Percentiles rank a stretch among this genome's conserved stretches.
Evolutionary conservation across 2,888 invertebrate species (phyloP).

Genomic region (Tetrapedia diversipes): DNA sequence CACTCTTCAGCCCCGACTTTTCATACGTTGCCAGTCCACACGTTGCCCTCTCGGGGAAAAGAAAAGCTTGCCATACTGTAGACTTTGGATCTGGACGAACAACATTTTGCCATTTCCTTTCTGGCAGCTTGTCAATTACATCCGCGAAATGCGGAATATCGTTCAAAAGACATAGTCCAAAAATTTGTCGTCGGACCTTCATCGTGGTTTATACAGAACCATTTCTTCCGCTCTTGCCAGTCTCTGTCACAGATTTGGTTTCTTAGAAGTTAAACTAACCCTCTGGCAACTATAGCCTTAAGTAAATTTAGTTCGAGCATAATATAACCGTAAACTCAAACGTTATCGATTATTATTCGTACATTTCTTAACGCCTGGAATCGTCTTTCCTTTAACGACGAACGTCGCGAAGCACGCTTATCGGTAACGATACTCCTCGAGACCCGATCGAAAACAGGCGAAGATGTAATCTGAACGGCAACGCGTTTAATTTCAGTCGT

Average conservation of each 20-base stretch:
- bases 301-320: too few species aligned
- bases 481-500: neutral
- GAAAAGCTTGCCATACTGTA: neutral
- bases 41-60: conserved; percentile 2
- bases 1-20: conserved; percentile 24
- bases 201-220: neutral
- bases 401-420: neutral
- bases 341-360: too few species aligned
- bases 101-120: conserved; percentile 16
- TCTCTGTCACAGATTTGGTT: too few species aligned
- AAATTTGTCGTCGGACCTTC: too few species aligned
- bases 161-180: neutral
- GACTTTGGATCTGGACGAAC: neutral
- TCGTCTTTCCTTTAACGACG: too few species aligned
- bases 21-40: conserved; percentile 25
- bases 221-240: neutral
- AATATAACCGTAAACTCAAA: too few species aligned
- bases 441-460: neutral
- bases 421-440: neutral
- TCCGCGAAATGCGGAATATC: neutral
- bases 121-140: conserved; percentile 21
- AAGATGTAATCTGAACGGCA: neutral
- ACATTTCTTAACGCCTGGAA: neutral
- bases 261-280: too few species aligned
- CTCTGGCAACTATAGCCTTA: too few species aligned